A percentile compares a stretch with the other conserved stretches of the same genome.
These are phyloP conservation scores for Tretioscincus oriximinensis DNA, from an alignment of 2,113 vertebrate genomes.

Conservation along the genomic window DNA sequence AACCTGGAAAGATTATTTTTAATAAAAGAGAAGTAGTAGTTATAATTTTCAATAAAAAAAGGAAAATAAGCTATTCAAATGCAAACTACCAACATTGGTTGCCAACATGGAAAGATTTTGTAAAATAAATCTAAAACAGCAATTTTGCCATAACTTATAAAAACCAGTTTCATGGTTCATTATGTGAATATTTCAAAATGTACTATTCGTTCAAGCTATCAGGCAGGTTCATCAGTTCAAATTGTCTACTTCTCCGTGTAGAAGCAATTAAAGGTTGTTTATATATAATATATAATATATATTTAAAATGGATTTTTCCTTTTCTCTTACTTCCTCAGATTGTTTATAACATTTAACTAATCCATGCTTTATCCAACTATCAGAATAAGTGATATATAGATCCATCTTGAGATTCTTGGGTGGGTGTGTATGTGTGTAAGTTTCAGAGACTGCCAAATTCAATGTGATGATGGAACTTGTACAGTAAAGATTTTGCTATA, in stretches of 20 bases:
- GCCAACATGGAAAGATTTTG: background rate
- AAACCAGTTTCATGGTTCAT: background rate
- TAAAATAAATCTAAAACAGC: background rate
- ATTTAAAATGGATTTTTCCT: background rate
- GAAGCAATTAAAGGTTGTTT: background rate
- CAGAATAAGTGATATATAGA: too few species aligned
- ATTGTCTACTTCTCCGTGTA: background rate
- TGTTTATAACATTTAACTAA: background rate
- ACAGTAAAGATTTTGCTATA: too few species aligned
- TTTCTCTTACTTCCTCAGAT: background rate
- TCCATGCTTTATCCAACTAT: too few species aligned
- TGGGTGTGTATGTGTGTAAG: too few species aligned
- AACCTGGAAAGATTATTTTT: background rate
- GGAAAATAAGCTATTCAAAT: background rate
- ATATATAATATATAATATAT: too few species aligned
- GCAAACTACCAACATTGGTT: background rate
- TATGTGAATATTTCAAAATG: background rate
- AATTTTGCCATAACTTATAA: background rate
- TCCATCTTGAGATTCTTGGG: too few species aligned
- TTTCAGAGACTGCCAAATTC: too few species aligned
- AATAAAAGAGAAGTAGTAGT: too few species aligned
- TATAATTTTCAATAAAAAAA: too few species aligned
- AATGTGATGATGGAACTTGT: too few species aligned
- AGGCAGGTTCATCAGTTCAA: background rate
- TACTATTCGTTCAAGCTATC: background rate